phyloP scores from a whole-genome alignment of 2,888 invertebrate genomes.

The Amblyteles armatorius region DNA sequence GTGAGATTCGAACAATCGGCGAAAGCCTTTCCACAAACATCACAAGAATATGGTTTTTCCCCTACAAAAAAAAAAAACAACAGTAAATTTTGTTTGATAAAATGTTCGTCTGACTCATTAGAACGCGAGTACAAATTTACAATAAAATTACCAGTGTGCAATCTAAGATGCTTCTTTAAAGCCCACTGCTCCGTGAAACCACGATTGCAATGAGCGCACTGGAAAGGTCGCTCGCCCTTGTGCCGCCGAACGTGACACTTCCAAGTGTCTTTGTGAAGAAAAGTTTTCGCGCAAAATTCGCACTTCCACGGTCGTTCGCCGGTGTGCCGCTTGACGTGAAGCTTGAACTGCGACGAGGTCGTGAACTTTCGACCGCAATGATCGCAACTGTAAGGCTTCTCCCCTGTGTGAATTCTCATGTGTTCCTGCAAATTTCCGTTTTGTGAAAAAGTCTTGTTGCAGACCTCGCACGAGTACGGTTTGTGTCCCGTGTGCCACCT shows the following conservation, averaged over 20 bases:
- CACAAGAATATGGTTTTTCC: constrained; percentile 90
- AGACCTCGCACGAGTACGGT: constrained; percentile 89
- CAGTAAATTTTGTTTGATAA: background rate
- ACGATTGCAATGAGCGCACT: constrained; percentile 87
- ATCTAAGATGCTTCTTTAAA: constrained; percentile 88
- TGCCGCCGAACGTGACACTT: constrained; percentile 89
- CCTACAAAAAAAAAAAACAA: constrained; percentile 76
- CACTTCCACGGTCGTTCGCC: constrained; percentile 88
- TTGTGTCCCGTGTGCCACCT: constrained; percentile 90
- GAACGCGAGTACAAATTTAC: background rate
- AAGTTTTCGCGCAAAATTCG: constrained; percentile 87
- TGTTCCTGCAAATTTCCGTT: constrained; percentile 92
- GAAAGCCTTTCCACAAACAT: constrained; percentile 90
- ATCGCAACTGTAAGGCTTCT: constrained; percentile 91
- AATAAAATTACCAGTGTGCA: constrained; percentile 86
- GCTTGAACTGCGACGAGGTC: constrained; percentile 90
- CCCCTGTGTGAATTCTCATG: constrained; percentile 91
- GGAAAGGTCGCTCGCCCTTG: constrained; percentile 88
- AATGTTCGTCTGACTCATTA: background rate
- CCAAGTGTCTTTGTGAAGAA: constrained; percentile 88
- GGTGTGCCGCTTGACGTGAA: constrained; percentile 88
- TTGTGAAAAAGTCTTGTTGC: constrained; percentile 91
- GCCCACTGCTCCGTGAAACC: constrained; percentile 89
- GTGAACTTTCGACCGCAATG: constrained; percentile 90
- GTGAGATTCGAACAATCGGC: constrained; percentile 91